Evolutionary conservation across 23 tunicate genomes (phyloP), one percentile per base, ranked within the genome.

Genomic region (Ascidia mentula): DNA sequence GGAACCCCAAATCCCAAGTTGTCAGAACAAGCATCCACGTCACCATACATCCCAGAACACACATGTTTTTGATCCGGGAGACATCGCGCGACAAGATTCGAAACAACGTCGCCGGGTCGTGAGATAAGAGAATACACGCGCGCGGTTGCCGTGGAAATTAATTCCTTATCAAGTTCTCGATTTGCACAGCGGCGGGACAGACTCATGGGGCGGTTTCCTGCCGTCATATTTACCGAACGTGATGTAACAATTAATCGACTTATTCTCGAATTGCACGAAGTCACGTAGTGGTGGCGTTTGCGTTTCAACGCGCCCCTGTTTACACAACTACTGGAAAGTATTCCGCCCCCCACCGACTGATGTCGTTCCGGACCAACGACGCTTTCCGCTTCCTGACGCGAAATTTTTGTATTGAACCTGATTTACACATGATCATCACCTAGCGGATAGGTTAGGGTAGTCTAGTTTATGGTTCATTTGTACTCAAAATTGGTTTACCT

Each of bases 171-270:
- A 53, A 53, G 65, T 53, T 53, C 65, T 53, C 65, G 65, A 53
- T 53, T 53, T 53, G 65, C 65, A 53, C 65, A 53, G 12, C 65
- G 65, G 22, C 65, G n/a, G n/a, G n/a, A 20, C 7, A 53, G 28
- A 28, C 13, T 28, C 2, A 6, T 6, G 28, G 13, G 65, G 4
- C 65, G 65, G 65, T 53, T 53, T 53, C 65, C 65, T 53, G 22
- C 65, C 12, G 24, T 26, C 65, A 26, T 53, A 9, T 53, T 53
- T 53, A 9, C 65, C 65, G 65, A 53, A 53, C 65, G 65, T 53
- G 65, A 53, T 53, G 65, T 53, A 53, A 53, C 65, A 53, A 53
- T 53, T 53, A 53, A 53, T 53, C 65, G 65, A 53, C 65, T 53
- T 53, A 53, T 53, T 53, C 65, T 53, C 12, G 65, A 53, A 53